A percentile compares a stretch with the other conserved stretches of the same genome.
These are phyloP conservation scores for Protophormia terraenovae DNA, from an alignment of 2,888 invertebrate genomes.

Conservation along the genomic window DNA sequence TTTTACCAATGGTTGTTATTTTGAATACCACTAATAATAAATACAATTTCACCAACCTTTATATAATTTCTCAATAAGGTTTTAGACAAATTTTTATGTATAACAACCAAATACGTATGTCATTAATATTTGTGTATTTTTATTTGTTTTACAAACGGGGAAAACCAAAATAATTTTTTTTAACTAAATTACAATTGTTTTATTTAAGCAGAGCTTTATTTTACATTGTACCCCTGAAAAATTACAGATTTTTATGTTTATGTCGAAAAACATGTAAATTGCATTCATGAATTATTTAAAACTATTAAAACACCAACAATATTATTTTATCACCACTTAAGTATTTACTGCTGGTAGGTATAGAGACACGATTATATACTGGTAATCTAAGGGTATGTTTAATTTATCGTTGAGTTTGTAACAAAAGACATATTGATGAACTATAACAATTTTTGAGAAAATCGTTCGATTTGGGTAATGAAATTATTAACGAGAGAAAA, in stretches of 20 bases:
- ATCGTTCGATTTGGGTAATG: no score
- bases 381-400: background rate
- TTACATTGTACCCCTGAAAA: background rate
- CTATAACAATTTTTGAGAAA: no score
- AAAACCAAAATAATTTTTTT: conserved; percentile 44
- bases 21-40: conserved; percentile 15
- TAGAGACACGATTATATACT: background rate
- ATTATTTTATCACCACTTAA: conserved; percentile 40
- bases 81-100: background rate
- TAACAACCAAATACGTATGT: conserved; percentile 21
- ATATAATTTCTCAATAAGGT: conserved; percentile 1
- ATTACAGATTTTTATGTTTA: background rate
- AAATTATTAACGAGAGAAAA: no score
- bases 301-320: conserved; percentile 63
- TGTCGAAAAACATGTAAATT: conserved; percentile 73
- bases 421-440: no score
- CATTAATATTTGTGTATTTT: conserved; percentile 22
- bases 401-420: background rate
- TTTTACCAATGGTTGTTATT: no score
- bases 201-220: background rate
- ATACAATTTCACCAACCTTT: background rate
- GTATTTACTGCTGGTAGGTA: background rate
- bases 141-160: conserved; percentile 7
- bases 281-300: conserved; percentile 78
- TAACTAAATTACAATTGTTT: conserved; percentile 8